These are phyloP conservation scores for Trematocara nigrifrons DNA, from an alignment of 2,113 vertebrate genomes.

Conservation along the genomic window DNA sequence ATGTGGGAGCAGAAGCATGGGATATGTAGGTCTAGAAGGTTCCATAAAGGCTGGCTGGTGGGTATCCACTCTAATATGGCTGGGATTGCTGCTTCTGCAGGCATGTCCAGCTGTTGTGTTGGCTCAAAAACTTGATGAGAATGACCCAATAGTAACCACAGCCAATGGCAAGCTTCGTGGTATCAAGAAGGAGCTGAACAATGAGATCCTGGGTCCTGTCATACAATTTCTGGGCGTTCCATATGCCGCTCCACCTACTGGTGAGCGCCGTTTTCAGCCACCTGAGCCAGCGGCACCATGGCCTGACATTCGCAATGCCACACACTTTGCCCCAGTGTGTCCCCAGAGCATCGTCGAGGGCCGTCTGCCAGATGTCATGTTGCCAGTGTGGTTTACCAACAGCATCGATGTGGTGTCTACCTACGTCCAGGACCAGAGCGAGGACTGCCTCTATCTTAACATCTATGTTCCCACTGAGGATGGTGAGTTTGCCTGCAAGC, in stretches of 20 bases:
- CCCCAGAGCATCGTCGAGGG: constrained; percentile 97
- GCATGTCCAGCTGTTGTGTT: constrained; percentile 58
- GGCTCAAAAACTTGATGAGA: constrained; percentile 90
- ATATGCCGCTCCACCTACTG: constrained; percentile 90
- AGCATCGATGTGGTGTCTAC: constrained; percentile 94
- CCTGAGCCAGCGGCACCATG: constrained; percentile 87
- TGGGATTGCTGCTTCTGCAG: constrained; percentile 76
- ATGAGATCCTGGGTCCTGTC: constrained; percentile 96
- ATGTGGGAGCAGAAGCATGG: constrained; percentile 5
- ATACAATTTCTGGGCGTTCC: constrained; percentile 96
- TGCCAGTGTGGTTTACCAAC: constrained; percentile 99
- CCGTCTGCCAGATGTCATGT: constrained; percentile 96
- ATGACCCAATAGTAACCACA: constrained; percentile 89
- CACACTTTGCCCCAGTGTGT: constrained; percentile 94
- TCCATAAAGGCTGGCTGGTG: constrained; percentile 62
- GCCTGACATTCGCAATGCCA: constrained; percentile 90
- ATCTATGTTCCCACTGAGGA: constrained; percentile 99
- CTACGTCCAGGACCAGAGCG: constrained; percentile 97
- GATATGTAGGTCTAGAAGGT: constrained; percentile 12
- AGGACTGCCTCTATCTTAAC: constrained; percentile 98
- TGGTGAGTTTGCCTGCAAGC: constrained; percentile 88
- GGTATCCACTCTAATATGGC: constrained; percentile 62
- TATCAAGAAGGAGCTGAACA: constrained; percentile 96
- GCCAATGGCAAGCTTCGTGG: constrained; percentile 88
- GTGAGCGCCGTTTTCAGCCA: constrained; percentile 93